phyloP scores from a whole-genome alignment of 2,113 vertebrate genomes.

The Tenebrosternarchus preto region DNA sequence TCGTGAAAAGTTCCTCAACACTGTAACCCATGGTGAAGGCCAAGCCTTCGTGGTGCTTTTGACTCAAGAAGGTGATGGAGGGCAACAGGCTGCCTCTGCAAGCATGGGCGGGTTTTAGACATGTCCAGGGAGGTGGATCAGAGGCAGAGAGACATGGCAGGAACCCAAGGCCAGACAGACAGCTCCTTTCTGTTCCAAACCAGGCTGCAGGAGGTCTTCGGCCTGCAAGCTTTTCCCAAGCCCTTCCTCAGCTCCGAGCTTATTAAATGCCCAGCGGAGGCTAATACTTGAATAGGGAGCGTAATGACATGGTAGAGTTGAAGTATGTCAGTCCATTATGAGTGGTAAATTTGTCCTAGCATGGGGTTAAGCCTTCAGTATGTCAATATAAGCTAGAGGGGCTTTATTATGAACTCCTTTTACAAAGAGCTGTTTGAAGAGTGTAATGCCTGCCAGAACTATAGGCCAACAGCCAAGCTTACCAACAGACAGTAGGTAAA shows the following conservation, averaged over 20 bases:
- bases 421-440: background rate
- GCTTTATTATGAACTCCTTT: background rate
- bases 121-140: slow-evolving; percentile 15
- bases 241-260: background rate
- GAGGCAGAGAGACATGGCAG: slow-evolving; percentile 18
- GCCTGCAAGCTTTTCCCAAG: slow-evolving; percentile 28
- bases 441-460: background rate
- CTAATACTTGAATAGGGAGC: background rate
- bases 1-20: background rate
- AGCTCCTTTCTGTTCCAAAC: slow-evolving; percentile 8
- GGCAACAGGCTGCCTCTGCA: too few species aligned
- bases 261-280: slow-evolving; percentile 47
- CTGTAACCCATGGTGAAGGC: too few species aligned
- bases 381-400: slow-evolving; percentile 10
- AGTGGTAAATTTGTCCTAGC: slow-evolving; percentile 23
- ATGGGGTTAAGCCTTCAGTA: slow-evolving; percentile 21
- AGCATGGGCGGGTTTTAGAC: too few species aligned
- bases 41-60: too few species aligned
- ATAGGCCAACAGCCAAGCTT: background rate
- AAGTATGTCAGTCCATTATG: slow-evolving; percentile 26
- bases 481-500: background rate
- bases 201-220: slow-evolving; percentile 13
- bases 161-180: background rate
- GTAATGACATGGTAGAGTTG: slow-evolving; percentile 17
- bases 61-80: too few species aligned